A percentile compares a stretch with the other conserved stretches of the same genome.
Conservation (phyloP, 1,140 invertebrate genomes). For the Hyles euphorbiae region DNA sequence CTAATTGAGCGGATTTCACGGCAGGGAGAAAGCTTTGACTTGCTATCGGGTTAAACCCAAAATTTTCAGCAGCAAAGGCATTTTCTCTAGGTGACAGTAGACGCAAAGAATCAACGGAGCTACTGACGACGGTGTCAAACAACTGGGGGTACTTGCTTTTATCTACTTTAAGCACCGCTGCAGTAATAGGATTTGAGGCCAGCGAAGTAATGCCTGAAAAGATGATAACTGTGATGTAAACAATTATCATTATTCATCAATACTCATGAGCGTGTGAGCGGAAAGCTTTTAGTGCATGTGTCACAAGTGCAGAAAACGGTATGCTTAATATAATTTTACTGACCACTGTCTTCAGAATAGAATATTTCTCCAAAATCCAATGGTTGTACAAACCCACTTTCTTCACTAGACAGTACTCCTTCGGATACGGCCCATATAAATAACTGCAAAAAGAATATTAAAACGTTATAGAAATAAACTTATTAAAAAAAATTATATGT, state of each 20-base stretch:
- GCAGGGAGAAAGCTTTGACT: slow-evolving; percentile 60
- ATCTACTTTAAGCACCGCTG: slow-evolving; percentile 62
- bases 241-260: slow-evolving; percentile 12
- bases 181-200: slow-evolving; percentile 58
- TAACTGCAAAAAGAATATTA: slow-evolving; percentile 46
- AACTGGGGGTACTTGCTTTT: slow-evolving; percentile 66
- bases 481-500: no score
- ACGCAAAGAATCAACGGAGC: slow-evolving; percentile 63
- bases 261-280: slow-evolving; percentile 20
- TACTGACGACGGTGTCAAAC: slow-evolving; percentile 67
- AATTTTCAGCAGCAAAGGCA: slow-evolving; percentile 58
- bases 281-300: slow-evolving; percentile 10
- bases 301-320: neutral
- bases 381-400: slow-evolving; percentile 57
- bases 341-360: slow-evolving; percentile 41
- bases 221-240: slow-evolving; percentile 27
- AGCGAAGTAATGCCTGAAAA: slow-evolving; percentile 68
- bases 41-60: slow-evolving; percentile 68
- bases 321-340: slow-evolving; percentile 11
- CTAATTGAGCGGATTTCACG: slow-evolving; percentile 43
- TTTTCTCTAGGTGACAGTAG: slow-evolving; percentile 54
- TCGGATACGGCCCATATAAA: slow-evolving; percentile 55
- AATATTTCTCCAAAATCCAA: slow-evolving; percentile 62
- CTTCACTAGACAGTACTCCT: slow-evolving; percentile 43
- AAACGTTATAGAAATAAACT: neutral